A percentile compares a stretch with the other conserved stretches of the same genome.
phyloP scores from a whole-genome alignment of 2,797 vertebrate genomes.

The Varecia variegata region DNA sequence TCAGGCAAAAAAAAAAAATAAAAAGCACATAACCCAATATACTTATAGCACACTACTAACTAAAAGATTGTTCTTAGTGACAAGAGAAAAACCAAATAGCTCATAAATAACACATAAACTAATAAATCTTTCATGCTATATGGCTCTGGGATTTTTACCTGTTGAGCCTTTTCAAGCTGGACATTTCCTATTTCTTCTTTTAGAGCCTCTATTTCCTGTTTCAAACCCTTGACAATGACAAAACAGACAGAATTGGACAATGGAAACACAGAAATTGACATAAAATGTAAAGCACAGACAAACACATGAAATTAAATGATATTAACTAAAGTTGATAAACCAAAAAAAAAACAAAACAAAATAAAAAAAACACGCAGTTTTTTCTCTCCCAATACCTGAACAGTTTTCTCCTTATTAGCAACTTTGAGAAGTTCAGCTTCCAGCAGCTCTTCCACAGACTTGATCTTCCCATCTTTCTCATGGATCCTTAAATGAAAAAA shows the following conservation, averaged over 20 bases:
- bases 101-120: constrained; percentile 54
- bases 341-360: neutral
- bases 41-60: constrained; percentile 46
- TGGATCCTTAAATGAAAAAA: constrained; percentile 86
- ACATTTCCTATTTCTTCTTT: constrained; percentile 91
- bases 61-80: constrained; percentile 41
- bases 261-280: constrained; percentile 83
- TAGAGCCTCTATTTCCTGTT: constrained; percentile 91
- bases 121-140: constrained; percentile 80
- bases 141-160: constrained; percentile 86
- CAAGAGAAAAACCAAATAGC: constrained; percentile 41
- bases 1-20: constrained; percentile 16
- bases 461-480: constrained; percentile 92
- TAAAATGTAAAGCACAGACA: constrained; percentile 76
- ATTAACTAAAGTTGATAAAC: constrained; percentile 69
- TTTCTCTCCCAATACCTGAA: constrained; percentile 86
- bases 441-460: constrained; percentile 90
- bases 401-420: constrained; percentile 86
- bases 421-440: constrained; percentile 88
- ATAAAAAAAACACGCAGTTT: neutral
- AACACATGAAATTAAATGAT: constrained; percentile 75
- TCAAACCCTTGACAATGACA: constrained; percentile 92
- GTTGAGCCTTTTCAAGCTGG: constrained; percentile 90
- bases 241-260: constrained; percentile 87
- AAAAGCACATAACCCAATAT: constrained; percentile 35